Conservation (phyloP, 23 tunicate genomes). For the Pegea sp. region DNA sequence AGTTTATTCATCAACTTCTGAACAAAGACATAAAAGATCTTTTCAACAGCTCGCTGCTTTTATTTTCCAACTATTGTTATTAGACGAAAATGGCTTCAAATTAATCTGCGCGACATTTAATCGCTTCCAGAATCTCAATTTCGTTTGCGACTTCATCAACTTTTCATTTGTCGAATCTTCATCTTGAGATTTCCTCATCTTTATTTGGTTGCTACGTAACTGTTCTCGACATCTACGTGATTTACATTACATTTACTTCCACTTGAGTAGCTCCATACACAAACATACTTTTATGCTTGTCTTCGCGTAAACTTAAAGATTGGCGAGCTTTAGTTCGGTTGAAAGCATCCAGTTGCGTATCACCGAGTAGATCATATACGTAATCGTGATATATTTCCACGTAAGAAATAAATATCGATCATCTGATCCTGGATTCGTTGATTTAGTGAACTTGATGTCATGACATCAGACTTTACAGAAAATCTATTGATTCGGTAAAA, state of each 20-base stretch:
- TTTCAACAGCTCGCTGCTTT: too few species aligned
- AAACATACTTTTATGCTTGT: constrained; percentile 69
- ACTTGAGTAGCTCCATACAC: constrained; percentile 70
- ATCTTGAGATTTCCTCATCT: too few species aligned
- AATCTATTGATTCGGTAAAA: too few species aligned
- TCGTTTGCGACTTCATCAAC: constrained; percentile 20
- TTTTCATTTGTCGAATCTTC: constrained; percentile 6
- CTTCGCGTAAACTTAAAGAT: constrained; percentile 55
- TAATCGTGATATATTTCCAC: constrained; percentile 91
- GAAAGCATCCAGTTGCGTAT: constrained; percentile 47
- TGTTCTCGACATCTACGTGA: constrained; percentile 3
- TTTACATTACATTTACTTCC: constrained; percentile 21
- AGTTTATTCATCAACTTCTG: too few species aligned
- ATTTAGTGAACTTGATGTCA: constrained; percentile 38
- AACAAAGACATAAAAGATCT: too few species aligned
- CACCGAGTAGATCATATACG: constrained; percentile 73
- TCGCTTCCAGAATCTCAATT: too few species aligned
- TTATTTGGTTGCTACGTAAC: constrained; percentile 4
- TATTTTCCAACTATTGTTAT: too few species aligned
- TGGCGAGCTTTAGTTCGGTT: constrained; percentile 74
- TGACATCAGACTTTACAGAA: too few species aligned
- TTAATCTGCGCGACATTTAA: too few species aligned
- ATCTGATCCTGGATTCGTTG: constrained; percentile 17
- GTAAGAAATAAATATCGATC: constrained; percentile 45
- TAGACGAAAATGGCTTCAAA: too few species aligned